Percentiles rank a stretch among this genome's conserved stretches.
phyloP scores from a whole-genome alignment of 2,797 vertebrate species.

The Muscicapa comitata region DNA sequence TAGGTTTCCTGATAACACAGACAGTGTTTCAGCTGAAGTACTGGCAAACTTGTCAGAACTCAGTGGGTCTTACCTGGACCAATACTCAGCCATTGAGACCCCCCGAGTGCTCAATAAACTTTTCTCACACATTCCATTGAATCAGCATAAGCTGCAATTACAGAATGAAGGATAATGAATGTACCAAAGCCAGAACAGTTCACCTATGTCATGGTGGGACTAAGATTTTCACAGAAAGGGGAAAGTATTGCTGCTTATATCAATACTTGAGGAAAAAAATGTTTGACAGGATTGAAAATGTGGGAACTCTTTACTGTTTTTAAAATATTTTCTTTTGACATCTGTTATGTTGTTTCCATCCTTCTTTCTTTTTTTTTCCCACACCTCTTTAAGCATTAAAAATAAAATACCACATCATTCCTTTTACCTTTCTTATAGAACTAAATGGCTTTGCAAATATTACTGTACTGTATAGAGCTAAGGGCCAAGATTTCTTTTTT shows the following conservation, averaged over 20 bases:
- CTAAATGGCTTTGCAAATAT: neutral
- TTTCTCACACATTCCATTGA: neutral
- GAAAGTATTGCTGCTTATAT: neutral
- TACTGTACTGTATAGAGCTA: neutral
- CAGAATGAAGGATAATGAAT: neutral
- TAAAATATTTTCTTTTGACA: neutral
- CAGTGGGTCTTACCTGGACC: neutral
- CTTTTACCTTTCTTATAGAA: neutral
- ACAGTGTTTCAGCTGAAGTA: neutral
- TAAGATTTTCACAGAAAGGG: neutral
- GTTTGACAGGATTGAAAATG: neutral
- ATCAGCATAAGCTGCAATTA: neutral
- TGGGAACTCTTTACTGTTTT: neutral
- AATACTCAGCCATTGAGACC: neutral
- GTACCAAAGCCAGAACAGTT: neutral
- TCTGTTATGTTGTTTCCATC: neutral
- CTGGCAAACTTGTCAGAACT: neutral
- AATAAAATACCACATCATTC: neutral
- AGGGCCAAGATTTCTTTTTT: neutral
- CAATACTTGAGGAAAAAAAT: neutral
- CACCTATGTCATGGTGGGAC: accelerated
- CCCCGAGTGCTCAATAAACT: neutral
- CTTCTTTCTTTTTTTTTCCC: neutral
- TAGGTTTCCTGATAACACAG: neutral
- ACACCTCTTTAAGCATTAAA: neutral